These are phyloP conservation scores for Biston betularia DNA, from an alignment of 2,888 invertebrate species.

Conservation along the genomic window DNA sequence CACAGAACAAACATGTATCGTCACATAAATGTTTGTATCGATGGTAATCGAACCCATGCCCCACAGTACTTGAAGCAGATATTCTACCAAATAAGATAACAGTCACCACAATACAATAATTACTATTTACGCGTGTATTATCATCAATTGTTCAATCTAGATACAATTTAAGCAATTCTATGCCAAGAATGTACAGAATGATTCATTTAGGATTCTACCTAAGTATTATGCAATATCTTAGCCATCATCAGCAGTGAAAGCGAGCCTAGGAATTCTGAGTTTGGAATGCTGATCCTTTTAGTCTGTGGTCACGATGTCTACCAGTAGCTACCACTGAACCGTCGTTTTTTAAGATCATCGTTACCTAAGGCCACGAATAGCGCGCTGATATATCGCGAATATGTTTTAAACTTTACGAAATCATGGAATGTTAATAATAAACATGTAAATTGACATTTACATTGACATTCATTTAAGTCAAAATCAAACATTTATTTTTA, in stretches of 20 bases:
- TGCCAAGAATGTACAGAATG: conserved; percentile 39
- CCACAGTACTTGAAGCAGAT: too few species aligned
- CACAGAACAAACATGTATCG: too few species aligned
- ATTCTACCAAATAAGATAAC: too few species aligned
- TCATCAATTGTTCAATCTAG: conserved; percentile 26
- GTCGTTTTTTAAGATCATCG: conserved; percentile 39
- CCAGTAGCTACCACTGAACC: conserved; percentile 22
- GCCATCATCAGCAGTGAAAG: conserved; percentile 54
- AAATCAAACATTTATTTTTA: too few species aligned
- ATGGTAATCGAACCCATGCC: too few species aligned
- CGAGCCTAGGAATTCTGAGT: conserved; percentile 50
- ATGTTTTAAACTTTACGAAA: background rate
- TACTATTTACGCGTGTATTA: conserved; percentile 4
- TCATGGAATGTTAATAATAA: background rate
- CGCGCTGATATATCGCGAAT: background rate
- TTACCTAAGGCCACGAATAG: background rate
- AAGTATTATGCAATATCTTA: conserved; percentile 56
- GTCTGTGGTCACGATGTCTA: conserved; percentile 31
- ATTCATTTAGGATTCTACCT: conserved; percentile 46
- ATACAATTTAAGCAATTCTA: conserved; percentile 31
- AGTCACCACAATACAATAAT: conserved; percentile 1
- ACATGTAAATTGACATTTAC: too few species aligned
- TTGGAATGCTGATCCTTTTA: conserved; percentile 54
- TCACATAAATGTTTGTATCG: too few species aligned
- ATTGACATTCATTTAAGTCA: too few species aligned